Percentiles rank a stretch among this genome's conserved stretches.
phyloP scores from a whole-genome alignment of 2,797 vertebrate genomes.

The Harpagifer antarcticus region DNA sequence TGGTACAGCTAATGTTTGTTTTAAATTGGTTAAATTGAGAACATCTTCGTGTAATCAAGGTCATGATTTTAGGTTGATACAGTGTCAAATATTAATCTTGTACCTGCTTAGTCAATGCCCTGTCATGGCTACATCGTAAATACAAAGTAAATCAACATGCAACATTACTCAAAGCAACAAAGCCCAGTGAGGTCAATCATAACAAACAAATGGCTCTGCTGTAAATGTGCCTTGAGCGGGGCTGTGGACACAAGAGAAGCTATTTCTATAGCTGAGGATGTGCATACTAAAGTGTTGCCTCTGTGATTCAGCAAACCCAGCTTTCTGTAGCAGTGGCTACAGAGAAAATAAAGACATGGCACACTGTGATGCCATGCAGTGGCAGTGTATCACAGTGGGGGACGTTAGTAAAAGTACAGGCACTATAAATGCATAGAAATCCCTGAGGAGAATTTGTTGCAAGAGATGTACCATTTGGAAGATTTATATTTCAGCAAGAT shows the following conservation, averaged over 20 bases:
- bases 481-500: conserved; percentile 23
- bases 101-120: background rate
- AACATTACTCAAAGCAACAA: background rate
- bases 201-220: background rate
- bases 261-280: background rate
- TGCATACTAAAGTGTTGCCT: background rate
- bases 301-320: background rate
- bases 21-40: background rate
- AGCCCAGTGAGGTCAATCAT: conserved; percentile 6
- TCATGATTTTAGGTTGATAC: background rate
- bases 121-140: background rate
- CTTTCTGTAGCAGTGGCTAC: background rate
- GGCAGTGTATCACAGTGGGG: background rate
- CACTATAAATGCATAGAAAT: background rate
- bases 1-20: background rate
- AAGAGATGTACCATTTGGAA: background rate
- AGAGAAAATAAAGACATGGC: background rate
- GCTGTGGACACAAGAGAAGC: background rate
- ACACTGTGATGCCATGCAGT: background rate
- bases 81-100: too few relatives aligned
- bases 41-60: background rate
- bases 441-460: background rate
- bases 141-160: background rate
- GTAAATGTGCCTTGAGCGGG: conserved; percentile 16
- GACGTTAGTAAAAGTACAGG: background rate